Percentiles rank a stretch among this genome's conserved stretches.
Evolutionary conservation across 2,888 invertebrate genomes (phyloP).

Genomic region (Antitype chi): DNA sequence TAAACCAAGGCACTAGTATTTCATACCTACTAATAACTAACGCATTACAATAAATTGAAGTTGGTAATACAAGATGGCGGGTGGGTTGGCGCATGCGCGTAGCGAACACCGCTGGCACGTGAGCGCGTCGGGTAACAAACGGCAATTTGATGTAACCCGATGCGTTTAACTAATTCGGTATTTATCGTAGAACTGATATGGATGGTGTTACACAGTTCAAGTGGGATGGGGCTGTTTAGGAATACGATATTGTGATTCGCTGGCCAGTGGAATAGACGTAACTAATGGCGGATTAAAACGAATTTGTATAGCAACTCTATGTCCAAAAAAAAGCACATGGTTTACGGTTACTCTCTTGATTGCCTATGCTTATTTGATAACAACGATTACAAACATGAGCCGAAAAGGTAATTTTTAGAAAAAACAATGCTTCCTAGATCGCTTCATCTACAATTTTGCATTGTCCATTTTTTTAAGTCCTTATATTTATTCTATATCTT

Average conservation of each 20-base stretch:
- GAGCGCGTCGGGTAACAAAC: slow-evolving; percentile 65
- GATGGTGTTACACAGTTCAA: slow-evolving; percentile 41
- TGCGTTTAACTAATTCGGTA: slow-evolving; percentile 61
- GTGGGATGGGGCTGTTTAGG: slow-evolving; percentile 37
- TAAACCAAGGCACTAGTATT: not conserved
- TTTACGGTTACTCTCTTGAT: not conserved
- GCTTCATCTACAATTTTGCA: not conserved
- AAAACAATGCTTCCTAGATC: not conserved
- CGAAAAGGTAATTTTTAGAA: no score
- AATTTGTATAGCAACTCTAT: not conserved
- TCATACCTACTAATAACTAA: slow-evolving; percentile 8
- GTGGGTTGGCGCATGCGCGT: slow-evolving; percentile 60
- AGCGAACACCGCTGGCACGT: slow-evolving; percentile 58
- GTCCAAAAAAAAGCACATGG: not conserved
- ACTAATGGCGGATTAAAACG: not conserved
- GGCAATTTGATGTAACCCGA: slow-evolving; percentile 67
- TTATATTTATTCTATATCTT: not conserved
- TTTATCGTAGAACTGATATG: slow-evolving; percentile 63
- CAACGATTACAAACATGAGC: not conserved
- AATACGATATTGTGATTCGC: slow-evolving; percentile 46
- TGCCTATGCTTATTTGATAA: not conserved
- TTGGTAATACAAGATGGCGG: slow-evolving; percentile 69
- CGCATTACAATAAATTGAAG: slow-evolving; percentile 51
- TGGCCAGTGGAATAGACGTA: slow-evolving; percentile 12
- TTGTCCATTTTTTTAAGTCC: not conserved